Evolutionary conservation across 2,113 vertebrate genomes (phyloP).

Genomic region (Leuciscus idus): DNA sequence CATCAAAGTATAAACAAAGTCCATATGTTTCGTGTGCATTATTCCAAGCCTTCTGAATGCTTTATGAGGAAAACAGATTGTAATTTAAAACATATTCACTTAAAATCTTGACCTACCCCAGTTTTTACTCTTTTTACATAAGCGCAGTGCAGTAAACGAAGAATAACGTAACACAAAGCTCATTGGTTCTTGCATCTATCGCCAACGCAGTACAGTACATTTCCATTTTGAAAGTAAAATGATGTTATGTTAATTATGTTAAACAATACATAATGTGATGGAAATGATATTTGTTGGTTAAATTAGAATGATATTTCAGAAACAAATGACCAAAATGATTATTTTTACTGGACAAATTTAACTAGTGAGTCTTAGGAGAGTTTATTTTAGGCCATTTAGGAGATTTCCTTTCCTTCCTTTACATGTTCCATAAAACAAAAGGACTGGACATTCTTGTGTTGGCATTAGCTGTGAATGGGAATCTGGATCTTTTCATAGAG

Average conservation of each 20-base stretch:
- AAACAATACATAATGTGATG: neutral
- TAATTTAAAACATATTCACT: neutral
- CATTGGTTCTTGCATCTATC: neutral
- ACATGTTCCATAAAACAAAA: neutral
- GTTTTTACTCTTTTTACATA: too few relatives aligned
- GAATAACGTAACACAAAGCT: neutral
- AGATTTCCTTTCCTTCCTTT: neutral
- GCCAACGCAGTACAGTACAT: neutral
- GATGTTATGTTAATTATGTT: neutral
- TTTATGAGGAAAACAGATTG: neutral
- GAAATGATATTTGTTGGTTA: neutral
- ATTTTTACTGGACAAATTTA: neutral
- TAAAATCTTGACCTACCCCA: neutral
- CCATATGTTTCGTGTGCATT: neutral
- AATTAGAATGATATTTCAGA: neutral
- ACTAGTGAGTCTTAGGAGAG: neutral
- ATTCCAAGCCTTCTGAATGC: neutral
- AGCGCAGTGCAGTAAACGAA: neutral
- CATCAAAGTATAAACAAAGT: neutral
- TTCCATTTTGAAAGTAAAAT: neutral
- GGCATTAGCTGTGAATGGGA: constrained; percentile 19
- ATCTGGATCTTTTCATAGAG: neutral
- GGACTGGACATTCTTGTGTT: neutral
- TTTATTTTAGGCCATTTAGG: neutral
- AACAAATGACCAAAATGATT: neutral